These are phyloP conservation scores for Ichneumon xanthorius DNA, from an alignment of 2,888 invertebrate genomes.

Conservation along the genomic window DNA sequence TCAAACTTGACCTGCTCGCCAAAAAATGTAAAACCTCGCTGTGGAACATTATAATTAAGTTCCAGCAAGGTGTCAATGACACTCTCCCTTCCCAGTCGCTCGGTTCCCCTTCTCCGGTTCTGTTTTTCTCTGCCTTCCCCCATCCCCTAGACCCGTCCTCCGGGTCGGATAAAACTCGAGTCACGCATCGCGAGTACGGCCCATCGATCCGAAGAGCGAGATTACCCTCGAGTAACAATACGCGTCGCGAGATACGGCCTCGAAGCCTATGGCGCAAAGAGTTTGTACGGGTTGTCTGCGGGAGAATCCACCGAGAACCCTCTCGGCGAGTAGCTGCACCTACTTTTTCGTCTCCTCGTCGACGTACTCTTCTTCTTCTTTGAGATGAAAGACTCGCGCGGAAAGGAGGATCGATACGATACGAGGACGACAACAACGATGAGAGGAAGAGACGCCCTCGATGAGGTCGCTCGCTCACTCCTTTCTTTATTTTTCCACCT, in stretches of 20 bases:
- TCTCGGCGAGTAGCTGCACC: slow-evolving; percentile 18
- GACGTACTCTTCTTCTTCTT: slow-evolving; percentile 24
- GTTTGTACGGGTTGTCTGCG: slow-evolving; percentile 44
- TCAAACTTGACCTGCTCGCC: neutral
- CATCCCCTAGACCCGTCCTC: slow-evolving; percentile 4
- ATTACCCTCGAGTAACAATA: slow-evolving; percentile 66
- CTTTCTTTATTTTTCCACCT: slow-evolving; percentile 44
- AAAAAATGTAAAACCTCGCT: slow-evolving; percentile 12
- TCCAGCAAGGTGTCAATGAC: slow-evolving; percentile 62
- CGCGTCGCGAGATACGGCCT: slow-evolving; percentile 61
- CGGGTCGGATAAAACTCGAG: slow-evolving; percentile 61
- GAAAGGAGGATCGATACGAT: slow-evolving; percentile 51
- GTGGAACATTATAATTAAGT: slow-evolving; percentile 50
- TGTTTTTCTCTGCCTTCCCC: slow-evolving; percentile 18
- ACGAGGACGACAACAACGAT: slow-evolving; percentile 30
- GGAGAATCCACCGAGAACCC: slow-evolving; percentile 42
- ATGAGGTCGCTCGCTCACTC: slow-evolving; percentile 44
- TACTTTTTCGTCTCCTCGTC: slow-evolving; percentile 50
- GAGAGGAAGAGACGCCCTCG: slow-evolving; percentile 57
- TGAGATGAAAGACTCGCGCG: slow-evolving; percentile 36
- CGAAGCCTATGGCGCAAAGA: slow-evolving; percentile 43
- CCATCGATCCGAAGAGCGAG: slow-evolving; percentile 70
- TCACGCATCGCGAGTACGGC: slow-evolving; percentile 70
- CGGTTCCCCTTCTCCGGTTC: neutral
- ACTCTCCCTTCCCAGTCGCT: slow-evolving; percentile 37